Evolutionary conservation across 2,113 vertebrate genomes (phyloP), one percentile per base, ranked within the genome.

Genomic region (Balaeniceps rex): DNA sequence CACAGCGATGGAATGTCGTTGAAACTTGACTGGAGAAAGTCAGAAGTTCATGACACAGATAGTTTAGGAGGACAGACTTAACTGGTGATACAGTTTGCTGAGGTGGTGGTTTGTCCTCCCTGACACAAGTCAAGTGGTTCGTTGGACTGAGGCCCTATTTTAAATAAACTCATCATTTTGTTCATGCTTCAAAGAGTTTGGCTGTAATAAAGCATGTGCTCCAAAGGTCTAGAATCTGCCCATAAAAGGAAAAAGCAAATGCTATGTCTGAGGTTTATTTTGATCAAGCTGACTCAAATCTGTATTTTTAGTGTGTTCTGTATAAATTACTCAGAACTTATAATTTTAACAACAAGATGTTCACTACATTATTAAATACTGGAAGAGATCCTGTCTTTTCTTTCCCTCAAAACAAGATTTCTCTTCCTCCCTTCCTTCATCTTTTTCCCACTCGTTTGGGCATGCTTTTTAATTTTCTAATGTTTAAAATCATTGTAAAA

Each of bases 241-340:
- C 82, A 81, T 96, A 96, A 96, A 98, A 95, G 79, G 83, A 86
- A 97, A 89, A 96, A 96, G 60, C 64, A 82, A 97, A 88, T 93
- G 94, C 87, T 84, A 5, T 84, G 57, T 83, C 92, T 96, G 96
- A 90, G 83, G 84, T 94, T 95, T 92, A 94, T 97, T 94, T 96
- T 97, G 92, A 93, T 96, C 88, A 93, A 94, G 44, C 82, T 97
- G 97, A 98, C 94, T 97, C 97, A 97, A 96, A 94, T 98, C 95
- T 91, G 80, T 91, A 97, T 97, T 97, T 97, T 97, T 96, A 83
- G 97, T 83, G 90, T 79, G 86, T 97, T 97, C 87, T 87, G 57
- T 96, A 86, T 97, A 96, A 97, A 96, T 97, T 94, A 96, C 58
- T 93, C 79, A 47, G 77, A 95, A 90, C 92, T 74, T 88, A 84